Base-by-base conservation (phyloP, 2,797 vertebrate species). In the Chelon auratus region DNA sequence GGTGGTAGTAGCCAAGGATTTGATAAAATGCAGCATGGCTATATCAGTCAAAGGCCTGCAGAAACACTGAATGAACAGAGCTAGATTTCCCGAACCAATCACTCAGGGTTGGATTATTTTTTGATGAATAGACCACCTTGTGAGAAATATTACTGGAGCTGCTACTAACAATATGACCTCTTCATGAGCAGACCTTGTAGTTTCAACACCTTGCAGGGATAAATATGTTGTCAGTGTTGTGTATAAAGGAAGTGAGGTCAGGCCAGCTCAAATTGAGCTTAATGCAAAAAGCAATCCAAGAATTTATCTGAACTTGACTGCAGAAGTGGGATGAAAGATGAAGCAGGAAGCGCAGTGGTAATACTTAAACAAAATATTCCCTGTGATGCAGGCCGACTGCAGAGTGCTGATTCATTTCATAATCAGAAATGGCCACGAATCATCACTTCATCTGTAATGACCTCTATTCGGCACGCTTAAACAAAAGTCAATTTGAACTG, bases 171-270 rank as follows among this genome's bases (percentile, higher is more conserved):
- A 59, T 61, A 48, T 39, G n/a, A 36, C 37, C 64, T 68, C 39
- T 48, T 36, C 51, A 15, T 26, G 26, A 67, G 54, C 54, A 37
- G 3, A 68, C 76, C 69, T 75, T 72, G 50, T 68, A 43, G 30
- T 63, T 66, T 67, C 36, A 68, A 54, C 9, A 17, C 17, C 64
- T 73, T 30, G 47, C 56, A 75, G 52, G 37, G 66, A 72, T 70
- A 61, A 36, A 50, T 53, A 50, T 51, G 12, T 48, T 72, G 36
- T 77, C 17, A 26, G 40, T 40, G 33, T 53, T 52, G 8, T 62
- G 50, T 24, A 18, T 53, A 50, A 67, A 53, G 61, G 74, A 68
- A 83, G 75, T 57, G 67, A 84, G 74, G 77, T 79, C 66, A 30
- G 36, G 54, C 50, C 20, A 11, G 53, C 50, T 75, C 68, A 50